Base-by-base conservation (phyloP, 2,797 vertebrate genomes). In the Sparus aurata region DNA sequence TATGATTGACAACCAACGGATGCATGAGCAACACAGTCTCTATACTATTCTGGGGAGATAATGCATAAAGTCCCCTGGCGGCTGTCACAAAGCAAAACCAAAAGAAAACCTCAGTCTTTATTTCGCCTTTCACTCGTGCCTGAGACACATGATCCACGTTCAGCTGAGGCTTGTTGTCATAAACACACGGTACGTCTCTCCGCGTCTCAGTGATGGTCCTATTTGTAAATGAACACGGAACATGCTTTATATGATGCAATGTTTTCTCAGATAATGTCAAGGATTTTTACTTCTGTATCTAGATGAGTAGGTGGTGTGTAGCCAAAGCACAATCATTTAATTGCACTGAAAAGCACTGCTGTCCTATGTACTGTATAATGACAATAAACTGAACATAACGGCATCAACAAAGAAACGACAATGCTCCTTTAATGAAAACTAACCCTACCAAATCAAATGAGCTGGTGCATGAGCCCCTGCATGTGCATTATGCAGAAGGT, bases 301-400 rank as follows among this genome's bases (percentile, higher is more conserved):
- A 88, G 68, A 59, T 68, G 58, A 86, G 55, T 79, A 80, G 80
- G 73, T 66, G 67, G 73, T 67, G 61, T 83, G 74, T 87, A 76
- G 78, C 80, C 64, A 83, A 86, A 88, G 90, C 84, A 91, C 89
- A 92, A 91, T 80, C 77, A 90, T 87, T 77, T 85, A 88, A 85
- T 82, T 88, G 84, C 87, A 90, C 86, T 89, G 69, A 86, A 69
- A 66, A 83, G 62, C 73, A 74, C 80, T 86, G 72, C 80, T 91
- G 69, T 85, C 79, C 69, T 79, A 73, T 83, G 80, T 79, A 85
- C 80, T 83, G 83, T 87, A 83, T 77, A 67, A 78, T 69, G 58
- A 84, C 75, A 87, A 84, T 90, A 81, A 90, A 90, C 67, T 73
- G 34, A 79, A 84, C 57, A 8, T n/a, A 78, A 30, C n/a, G 0